Evolutionary conservation across 1,140 invertebrate genomes (phyloP).

Genomic region (Doryteuthis pealeii): DNA sequence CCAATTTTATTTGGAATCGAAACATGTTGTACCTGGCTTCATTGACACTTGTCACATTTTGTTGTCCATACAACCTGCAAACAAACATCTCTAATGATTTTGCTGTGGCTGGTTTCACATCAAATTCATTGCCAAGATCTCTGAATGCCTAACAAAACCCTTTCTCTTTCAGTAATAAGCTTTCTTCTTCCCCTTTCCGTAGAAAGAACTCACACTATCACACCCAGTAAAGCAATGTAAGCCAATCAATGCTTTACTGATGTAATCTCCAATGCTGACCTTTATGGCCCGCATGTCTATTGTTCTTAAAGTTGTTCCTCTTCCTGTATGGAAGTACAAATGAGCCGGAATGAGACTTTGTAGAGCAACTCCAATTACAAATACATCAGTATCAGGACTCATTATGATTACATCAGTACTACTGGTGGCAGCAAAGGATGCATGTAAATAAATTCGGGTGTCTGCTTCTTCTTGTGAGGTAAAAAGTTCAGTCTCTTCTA

Average conservation of each 20-base stretch:
- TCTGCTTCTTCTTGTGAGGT: slow-evolving; percentile 18
- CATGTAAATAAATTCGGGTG: slow-evolving; percentile 14
- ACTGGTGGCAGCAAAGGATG: not conserved
- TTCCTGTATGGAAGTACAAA: slow-evolving; percentile 9
- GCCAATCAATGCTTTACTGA: slow-evolving; percentile 11
- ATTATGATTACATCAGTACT: not conserved
- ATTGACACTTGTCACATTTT: slow-evolving; percentile 5
- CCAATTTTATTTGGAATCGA: not conserved
- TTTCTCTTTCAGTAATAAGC: not conserved
- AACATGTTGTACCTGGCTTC: slow-evolving; percentile 5
- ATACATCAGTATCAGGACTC: slow-evolving; percentile 17
- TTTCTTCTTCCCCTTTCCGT: slow-evolving; percentile 9
- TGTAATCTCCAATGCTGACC: not conserved
- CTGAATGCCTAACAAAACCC: not conserved
- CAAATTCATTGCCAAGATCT: not conserved
- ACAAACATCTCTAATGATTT: slow-evolving; percentile 7
- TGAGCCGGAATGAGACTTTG: not conserved
- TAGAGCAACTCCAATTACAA: slow-evolving; percentile 10
- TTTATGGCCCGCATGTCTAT: not conserved
- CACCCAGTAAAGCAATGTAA: slow-evolving; percentile 18
- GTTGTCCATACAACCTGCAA: slow-evolving; percentile 9
- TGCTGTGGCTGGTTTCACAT: not conserved
- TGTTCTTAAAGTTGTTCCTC: not conserved
- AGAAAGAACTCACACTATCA: slow-evolving; percentile 5
- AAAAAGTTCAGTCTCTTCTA: not conserved